These are phyloP conservation scores for Aphis craccivora DNA, from an alignment of 1,140 invertebrate species.

Conservation along the genomic window DNA sequence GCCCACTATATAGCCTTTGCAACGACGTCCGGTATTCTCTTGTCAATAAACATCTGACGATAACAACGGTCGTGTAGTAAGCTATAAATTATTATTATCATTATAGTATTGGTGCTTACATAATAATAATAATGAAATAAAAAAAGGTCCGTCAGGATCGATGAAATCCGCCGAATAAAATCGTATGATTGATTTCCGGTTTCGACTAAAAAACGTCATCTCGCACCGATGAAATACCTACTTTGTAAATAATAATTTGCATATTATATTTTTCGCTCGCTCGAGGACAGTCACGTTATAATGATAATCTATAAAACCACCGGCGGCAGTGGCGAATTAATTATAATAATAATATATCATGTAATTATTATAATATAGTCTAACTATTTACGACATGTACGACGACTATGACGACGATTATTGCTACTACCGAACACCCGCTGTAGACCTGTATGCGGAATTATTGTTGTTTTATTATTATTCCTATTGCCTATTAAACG, in stretches of 20 bases:
- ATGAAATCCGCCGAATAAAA: not conserved
- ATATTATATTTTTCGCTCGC: constrained; percentile 6
- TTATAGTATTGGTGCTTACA: not conserved
- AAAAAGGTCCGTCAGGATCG: not conserved
- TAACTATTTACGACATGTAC: not conserved
- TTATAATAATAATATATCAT: not conserved
- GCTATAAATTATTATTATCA: not conserved
- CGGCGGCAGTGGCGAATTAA: not conserved
- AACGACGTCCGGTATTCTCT: constrained; percentile 6
- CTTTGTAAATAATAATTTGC: constrained; percentile 11
- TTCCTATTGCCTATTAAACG: not conserved
- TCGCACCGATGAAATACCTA: not conserved
- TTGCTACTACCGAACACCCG: not conserved
- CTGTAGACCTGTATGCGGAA: not conserved
- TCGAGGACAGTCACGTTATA: constrained; percentile 11
- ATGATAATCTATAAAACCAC: not conserved
- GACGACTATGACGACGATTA: not conserved
- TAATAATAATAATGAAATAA: not conserved
- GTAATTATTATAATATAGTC: not conserved
- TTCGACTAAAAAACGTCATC: not conserved
- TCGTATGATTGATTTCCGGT: not conserved
- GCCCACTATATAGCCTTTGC: not conserved
- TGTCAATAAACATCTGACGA: constrained; percentile 10
- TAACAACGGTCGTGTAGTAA: not conserved
- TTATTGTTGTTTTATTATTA: not conserved